Evolutionary conservation across 2,797 vertebrate species (phyloP).

Genomic region (Acanthurus lineatus): DNA sequence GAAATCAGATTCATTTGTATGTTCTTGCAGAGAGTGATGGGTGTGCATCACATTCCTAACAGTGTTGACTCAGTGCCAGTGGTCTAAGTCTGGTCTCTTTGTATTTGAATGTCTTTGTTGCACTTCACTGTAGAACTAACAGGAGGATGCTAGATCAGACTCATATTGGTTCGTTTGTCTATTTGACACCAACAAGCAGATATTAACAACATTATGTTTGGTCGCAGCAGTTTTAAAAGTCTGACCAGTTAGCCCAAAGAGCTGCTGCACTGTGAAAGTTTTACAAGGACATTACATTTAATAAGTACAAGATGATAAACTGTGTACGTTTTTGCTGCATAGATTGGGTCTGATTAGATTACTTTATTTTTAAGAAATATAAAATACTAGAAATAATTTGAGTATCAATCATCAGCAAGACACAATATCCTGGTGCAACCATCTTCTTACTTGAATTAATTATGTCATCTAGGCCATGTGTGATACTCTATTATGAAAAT

Average conservation of each 20-base stretch:
- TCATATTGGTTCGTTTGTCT: neutral
- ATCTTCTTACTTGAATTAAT: constrained; percentile 19
- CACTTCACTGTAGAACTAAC: neutral
- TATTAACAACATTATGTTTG: constrained; percentile 1
- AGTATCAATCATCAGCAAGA: neutral
- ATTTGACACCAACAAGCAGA: neutral
- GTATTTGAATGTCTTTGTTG: neutral
- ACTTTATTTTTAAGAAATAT: neutral
- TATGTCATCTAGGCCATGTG: constrained; percentile 9
- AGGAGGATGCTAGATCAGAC: neutral
- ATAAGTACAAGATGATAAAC: neutral
- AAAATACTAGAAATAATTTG: neutral
- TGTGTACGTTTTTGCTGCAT: neutral
- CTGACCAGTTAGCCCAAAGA: neutral
- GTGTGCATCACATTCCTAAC: neutral
- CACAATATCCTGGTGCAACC: neutral
- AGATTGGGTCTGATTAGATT: neutral
- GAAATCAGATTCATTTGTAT: constrained; percentile 22
- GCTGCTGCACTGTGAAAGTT: neutral
- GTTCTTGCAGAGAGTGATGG: neutral
- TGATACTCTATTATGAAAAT: constrained; percentile 12
- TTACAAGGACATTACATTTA: neutral
- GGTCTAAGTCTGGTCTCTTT: neutral
- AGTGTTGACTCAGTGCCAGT: neutral
- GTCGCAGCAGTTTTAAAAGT: neutral